Base-by-base conservation (phyloP, 2,797 vertebrate species). In the Fistularia tabacaria region DNA sequence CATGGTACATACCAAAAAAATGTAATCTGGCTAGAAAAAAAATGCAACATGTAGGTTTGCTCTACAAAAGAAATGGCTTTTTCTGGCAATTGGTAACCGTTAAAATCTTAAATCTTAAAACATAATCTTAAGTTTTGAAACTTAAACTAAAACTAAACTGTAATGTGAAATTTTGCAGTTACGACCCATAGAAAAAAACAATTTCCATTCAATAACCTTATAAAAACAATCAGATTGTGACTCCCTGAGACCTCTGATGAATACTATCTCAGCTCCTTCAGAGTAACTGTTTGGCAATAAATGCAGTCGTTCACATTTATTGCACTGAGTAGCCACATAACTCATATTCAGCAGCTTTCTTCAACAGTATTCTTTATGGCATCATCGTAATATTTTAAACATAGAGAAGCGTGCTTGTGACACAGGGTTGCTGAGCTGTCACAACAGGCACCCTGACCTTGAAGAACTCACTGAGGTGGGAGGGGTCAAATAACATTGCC, bases 151-250 rank as follows among this genome's bases (percentile, higher is more conserved):
- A n/a, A n/a, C n/a, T n/a, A n/a, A n/a, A n/a, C n/a, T n/a, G 25
- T 25, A 25, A 25, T 25, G 25, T 25, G 25, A 25, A 3, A 3
- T 25, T 25, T 62, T 62, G 12, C 44, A 71, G 45, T 7, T 12
- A 9, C 1, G 43, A 10, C 11, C 11, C 43, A 45, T 45, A 45
- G 14, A 3, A 45, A 3, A 45, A 11, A 45, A 11, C 11, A 13
- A 7, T 45, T 13, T 45, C 5, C 13, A 45, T 11, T 25, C 5
- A 38, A 60, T 40, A 40, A 8, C 10, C 10, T 8, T 14, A 37
- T 63, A 51, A 58, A 66, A 79, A 71, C 59, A 36, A 76, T 67
- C 76, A 40, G 74, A 62, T 59, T 59, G 36, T 10, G 51, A 46
- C 66, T 73, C 51, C 56, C 38, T 62, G 15, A 43, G 57, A 15